Percentiles rank a stretch among this genome's conserved stretches.
These are phyloP conservation scores for Osmerus mordax DNA, from an alignment of 2,113 vertebrate genomes.

Conservation along the genomic window DNA sequence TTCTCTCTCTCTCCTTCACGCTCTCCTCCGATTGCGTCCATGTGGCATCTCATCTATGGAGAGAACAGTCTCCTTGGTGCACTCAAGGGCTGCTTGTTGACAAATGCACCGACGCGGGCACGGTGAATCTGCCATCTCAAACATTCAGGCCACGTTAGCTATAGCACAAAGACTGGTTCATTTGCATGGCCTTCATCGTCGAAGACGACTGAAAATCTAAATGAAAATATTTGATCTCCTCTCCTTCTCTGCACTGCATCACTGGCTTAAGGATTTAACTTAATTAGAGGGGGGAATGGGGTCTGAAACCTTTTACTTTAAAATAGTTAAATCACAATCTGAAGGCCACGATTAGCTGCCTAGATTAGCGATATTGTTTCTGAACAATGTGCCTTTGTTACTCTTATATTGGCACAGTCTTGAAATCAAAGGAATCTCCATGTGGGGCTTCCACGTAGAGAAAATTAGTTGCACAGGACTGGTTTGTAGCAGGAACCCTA, in stretches of 20 bases:
- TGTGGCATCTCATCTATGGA: constrained; percentile 26
- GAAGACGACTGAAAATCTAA: constrained; percentile 4
- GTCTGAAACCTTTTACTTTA: no score
- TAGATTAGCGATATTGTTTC: no score
- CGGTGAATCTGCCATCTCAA: constrained; percentile 19
- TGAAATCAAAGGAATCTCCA: no score
- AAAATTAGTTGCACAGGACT: no score
- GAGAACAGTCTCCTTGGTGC: constrained; percentile 18
- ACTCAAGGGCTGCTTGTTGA: neutral
- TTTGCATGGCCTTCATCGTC: constrained; percentile 4
- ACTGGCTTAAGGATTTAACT: neutral
- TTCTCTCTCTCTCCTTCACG: constrained; percentile 4
- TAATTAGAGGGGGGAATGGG: no score
- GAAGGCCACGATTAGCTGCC: no score
- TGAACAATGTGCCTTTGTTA: no score
- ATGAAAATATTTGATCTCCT: neutral
- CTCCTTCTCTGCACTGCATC: neutral
- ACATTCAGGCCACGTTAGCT: constrained; percentile 20
- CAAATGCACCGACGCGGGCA: constrained; percentile 20
- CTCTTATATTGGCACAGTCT: no score
- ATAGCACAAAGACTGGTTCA: constrained; percentile 14
- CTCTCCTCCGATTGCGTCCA: constrained; percentile 35
- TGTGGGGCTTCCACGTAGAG: no score
- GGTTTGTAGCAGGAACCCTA: no score
- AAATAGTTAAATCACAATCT: no score